Evolutionary conservation across 1,140 invertebrate genomes (phyloP), one percentile per base, ranked within the genome.

Genomic region (Delia radicum): DNA sequence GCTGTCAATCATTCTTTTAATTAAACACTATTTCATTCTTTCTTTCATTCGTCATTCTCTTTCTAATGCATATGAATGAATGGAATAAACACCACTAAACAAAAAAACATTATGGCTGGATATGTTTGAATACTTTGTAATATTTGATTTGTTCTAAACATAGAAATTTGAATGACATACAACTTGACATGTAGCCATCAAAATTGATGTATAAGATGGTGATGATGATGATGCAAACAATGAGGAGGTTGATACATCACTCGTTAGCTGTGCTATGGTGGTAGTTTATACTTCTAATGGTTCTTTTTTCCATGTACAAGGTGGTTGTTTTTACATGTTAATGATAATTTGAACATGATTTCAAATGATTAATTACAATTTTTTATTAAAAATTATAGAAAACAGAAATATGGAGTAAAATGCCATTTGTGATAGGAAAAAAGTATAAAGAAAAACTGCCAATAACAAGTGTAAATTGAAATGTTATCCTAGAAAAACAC

Each of bases 391-490:
- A n/a, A 55, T 55, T 42, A 33, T 33, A 42, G 37, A 10, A 42
- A 13, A 13, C 37, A 10, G 10, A 3, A 37, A 26, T n/a, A n/a
- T n/a, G n/a, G n/a, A n/a, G n/a, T n/a, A n/a, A n/a, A n/a, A n/a
- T n/a, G n/a, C n/a, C n/a, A n/a, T n/a, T n/a, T n/a, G n/a, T n/a
- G n/a, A n/a, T n/a, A n/a, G n/a, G n/a, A n/a, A n/a, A n/a, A n/a
- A n/a, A n/a, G n/a, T n/a, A n/a, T n/a, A n/a, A n/a, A n/a, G n/a
- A n/a, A n/a, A n/a, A n/a, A n/a, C n/a, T n/a, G n/a, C n/a, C n/a
- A 65, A 65, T 29, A 65, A 29, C 27, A 65, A 65, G 62, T 65
- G 62, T 29, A 65, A 65, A 65, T 65, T 65, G 62, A 65, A 65
- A 29, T 65, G 62, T 28, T 65, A 15, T 29, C 13, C 28, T 27